phyloP scores from a whole-genome alignment of 2,797 vertebrate genomes.

The Scyliorhinus canicula region DNA sequence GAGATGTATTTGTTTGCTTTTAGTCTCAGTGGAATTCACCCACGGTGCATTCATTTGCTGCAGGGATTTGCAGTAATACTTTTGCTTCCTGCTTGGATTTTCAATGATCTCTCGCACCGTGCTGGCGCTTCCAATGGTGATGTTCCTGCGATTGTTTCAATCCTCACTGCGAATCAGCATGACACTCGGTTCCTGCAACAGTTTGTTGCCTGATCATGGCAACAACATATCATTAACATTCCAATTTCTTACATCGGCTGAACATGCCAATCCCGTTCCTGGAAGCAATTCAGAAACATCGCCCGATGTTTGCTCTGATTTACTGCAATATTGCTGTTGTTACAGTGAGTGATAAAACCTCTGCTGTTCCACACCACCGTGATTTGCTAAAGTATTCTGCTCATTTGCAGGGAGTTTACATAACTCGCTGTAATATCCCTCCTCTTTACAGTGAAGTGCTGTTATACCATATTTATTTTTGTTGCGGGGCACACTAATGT shows the following conservation, averaged over 20 bases:
- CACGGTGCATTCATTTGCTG: background rate
- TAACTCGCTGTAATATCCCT: background rate
- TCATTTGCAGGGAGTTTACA: background rate
- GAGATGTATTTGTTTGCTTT: background rate
- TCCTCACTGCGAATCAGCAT: background rate
- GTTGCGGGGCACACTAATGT: background rate
- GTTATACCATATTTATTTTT: background rate
- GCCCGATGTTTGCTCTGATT: background rate
- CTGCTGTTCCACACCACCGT: background rate
- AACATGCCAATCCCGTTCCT: background rate
- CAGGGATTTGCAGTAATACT: background rate
- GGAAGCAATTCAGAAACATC: background rate
- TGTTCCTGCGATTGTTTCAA: background rate
- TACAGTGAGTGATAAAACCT: background rate
- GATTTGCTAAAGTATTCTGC: background rate
- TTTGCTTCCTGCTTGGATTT: background rate
- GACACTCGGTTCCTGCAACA: background rate
- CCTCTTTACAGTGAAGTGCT: background rate
- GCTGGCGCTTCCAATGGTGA: background rate
- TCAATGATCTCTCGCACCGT: background rate
- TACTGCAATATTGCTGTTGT: background rate
- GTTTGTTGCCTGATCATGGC: background rate
- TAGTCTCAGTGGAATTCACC: background rate
- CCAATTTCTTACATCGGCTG: background rate
- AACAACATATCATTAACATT: background rate